A percentile compares a stretch with the other conserved stretches of the same genome.
Conservation (phyloP, 2,113 vertebrate genomes). For the Nicator chloris region DNA sequence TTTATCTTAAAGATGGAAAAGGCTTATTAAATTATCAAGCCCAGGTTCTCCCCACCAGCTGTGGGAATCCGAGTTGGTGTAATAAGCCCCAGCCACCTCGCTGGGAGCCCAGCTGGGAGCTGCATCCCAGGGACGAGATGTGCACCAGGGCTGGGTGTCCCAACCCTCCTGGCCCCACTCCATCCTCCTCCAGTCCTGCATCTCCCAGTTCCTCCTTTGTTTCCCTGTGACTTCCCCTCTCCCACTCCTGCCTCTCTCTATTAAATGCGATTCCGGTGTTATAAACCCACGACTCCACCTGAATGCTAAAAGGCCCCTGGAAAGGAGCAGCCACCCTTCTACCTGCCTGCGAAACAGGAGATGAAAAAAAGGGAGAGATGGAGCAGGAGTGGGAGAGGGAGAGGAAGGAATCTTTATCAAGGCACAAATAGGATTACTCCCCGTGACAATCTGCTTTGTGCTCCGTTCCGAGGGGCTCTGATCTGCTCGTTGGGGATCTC, state of each 20-base stretch:
- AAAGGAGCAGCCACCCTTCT: slow-evolving; percentile 32
- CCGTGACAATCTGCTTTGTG: slow-evolving; percentile 51
- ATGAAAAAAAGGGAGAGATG: not conserved
- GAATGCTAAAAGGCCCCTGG: slow-evolving; percentile 42
- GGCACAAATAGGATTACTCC: slow-evolving; percentile 47
- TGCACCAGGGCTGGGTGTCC: not conserved
- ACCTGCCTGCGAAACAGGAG: not conserved
- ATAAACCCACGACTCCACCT: slow-evolving; percentile 36
- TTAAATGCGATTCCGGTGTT: slow-evolving; percentile 23
- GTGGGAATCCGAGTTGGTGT: not conserved
- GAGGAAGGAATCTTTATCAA: slow-evolving; percentile 46
- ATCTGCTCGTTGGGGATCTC: slow-evolving; percentile 19
- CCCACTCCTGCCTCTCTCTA: not conserved
- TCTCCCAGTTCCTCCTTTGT: not conserved
- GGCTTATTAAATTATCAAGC: slow-evolving; percentile 45
- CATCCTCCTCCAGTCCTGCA: not conserved
- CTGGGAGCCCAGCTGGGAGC: not conserved
- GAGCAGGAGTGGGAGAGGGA: not conserved
- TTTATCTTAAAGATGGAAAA: slow-evolving; percentile 42
- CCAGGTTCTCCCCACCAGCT: not conserved
- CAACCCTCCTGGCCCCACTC: not conserved
- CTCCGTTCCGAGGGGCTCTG: slow-evolving; percentile 8
- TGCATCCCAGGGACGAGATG: not conserved
- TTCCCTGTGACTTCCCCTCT: slow-evolving; percentile 6
- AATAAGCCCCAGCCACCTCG: not conserved